These are phyloP conservation scores for Strigops habroptila DNA, from an alignment of 2,113 vertebrate species.

Conservation along the genomic window DNA sequence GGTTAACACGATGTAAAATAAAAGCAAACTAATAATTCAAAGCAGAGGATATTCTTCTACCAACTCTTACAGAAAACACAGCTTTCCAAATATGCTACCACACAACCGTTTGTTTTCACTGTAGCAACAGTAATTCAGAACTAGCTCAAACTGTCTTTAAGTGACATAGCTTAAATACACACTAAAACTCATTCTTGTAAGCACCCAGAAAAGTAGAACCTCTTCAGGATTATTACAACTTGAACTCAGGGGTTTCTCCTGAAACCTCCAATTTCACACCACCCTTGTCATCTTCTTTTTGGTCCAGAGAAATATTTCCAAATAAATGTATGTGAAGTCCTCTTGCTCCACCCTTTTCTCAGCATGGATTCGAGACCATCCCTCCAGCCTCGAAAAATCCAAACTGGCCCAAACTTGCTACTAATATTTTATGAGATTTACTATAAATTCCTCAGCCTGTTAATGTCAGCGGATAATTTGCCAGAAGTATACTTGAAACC, in stretches of 20 bases:
- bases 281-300: background rate
- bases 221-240: background rate
- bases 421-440: background rate
- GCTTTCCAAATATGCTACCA: background rate
- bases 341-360: background rate
- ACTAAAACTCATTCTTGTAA: background rate
- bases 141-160: background rate
- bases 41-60: background rate
- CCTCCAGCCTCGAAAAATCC: background rate
- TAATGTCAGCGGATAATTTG: background rate
- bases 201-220: background rate
- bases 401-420: background rate
- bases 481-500: background rate
- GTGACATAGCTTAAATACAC: background rate
- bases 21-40: background rate
- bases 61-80: background rate
- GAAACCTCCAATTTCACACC: background rate
- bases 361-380: background rate
- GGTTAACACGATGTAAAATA: background rate
- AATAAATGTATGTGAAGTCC: background rate
- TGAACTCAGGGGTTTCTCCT: background rate
- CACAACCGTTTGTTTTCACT: background rate
- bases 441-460: background rate
- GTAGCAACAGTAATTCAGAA: background rate
- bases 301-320: background rate